Evolutionary conservation across 2,797 vertebrate species (phyloP).

Genomic region (Falco biarmicus): DNA sequence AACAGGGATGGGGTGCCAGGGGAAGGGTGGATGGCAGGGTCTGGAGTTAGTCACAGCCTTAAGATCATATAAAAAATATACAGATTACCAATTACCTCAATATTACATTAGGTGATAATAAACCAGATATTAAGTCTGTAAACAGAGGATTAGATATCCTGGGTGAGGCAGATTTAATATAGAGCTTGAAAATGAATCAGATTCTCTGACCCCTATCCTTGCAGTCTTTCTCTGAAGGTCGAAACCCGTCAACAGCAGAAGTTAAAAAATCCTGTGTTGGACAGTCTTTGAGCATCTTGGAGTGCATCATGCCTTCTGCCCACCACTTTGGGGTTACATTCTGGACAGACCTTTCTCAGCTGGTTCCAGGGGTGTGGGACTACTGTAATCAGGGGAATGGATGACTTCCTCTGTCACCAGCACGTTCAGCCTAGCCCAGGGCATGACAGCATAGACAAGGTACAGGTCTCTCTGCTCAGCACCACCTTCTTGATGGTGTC

Average conservation of each 20-base stretch:
- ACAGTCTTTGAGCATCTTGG: background rate
- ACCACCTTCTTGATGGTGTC: background rate
- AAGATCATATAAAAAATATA: background rate
- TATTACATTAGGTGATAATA: constrained; percentile 17
- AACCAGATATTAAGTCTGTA: constrained; percentile 20
- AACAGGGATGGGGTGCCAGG: background rate
- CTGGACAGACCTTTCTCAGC: background rate
- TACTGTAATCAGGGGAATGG: accelerated
- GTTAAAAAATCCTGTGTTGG: background rate
- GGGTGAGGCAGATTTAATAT: constrained; percentile 45
- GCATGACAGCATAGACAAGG: background rate
- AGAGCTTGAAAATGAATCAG: constrained; percentile 14
- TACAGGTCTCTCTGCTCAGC: background rate
- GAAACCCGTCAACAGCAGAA: background rate
- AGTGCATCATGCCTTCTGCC: background rate
- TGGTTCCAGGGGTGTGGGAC: background rate
- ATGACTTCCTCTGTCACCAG: background rate
- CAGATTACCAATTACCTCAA: background rate
- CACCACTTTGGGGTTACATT: accelerated
- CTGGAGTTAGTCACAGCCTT: background rate
- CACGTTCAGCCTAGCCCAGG: background rate
- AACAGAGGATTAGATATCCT: constrained; percentile 10
- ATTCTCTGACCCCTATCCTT: background rate
- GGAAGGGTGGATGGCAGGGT: background rate
- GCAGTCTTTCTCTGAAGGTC: constrained; percentile 4